Evolutionary conservation across 2,888 invertebrate species (phyloP), one percentile per base, ranked within the genome.

Genomic region (Sympetrum striolatum): DNA sequence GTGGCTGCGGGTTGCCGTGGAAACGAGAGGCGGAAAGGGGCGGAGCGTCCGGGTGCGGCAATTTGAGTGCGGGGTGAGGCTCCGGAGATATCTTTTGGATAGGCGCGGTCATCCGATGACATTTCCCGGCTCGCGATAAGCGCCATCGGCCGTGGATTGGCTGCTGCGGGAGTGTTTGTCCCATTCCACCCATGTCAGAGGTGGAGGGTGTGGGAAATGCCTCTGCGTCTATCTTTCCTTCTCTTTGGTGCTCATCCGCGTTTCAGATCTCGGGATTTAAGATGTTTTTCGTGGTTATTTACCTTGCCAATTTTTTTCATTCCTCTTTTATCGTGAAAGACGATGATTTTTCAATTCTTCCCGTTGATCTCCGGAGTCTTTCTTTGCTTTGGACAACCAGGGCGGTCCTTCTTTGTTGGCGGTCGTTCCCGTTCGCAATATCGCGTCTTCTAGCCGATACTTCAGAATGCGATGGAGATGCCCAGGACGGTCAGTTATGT

Each of bases 1-100:
- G 86, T 64, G 79, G 92, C 92, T 92, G 92, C 92, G 92, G 92
- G 92, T 91, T 92, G 92, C 86, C 86, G 60, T 86, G 86, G 86
- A 86, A 86, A 86, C 86, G 86, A 39, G 86, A 86, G 86, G 86
- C 81, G 81, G 81, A 81, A 81, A 81, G 81, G 81, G 81, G 81
- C 86, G 86, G 86, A 60, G 86, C 86, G n/a, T 86, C 53, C 37
- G 82, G 35, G 39, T n/a, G 39, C 2, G 37, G 37, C 22, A 10
- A 2, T 2, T 3, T 31, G 37, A 10, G 18, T 31, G 0, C 22
- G 60, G 37, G 37, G 25, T 18, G 35, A 8, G 35, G 58, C 8
- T 15, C 15, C 18, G 64, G 60, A 12, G 73, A 73, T 25, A 14
- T 73, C 73, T 60, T 86, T 86, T 37, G 86, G 60, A 60, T 82